Evolutionary conservation across 2,797 vertebrate genomes (phyloP).

Genomic region (Mormyrus proboscirostris): DNA sequence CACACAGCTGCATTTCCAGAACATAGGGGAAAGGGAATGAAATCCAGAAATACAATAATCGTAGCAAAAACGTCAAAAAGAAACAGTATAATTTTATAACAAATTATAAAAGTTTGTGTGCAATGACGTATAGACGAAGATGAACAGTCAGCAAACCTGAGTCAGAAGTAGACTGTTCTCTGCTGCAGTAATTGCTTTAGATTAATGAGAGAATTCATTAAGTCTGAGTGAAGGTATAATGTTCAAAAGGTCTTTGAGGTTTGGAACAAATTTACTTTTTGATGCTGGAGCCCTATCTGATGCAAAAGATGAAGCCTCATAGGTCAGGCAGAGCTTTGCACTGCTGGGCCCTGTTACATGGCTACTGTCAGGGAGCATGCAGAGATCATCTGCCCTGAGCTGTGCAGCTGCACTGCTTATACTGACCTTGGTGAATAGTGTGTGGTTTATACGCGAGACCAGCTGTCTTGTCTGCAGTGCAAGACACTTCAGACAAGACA

Average conservation of each 20-base stretch:
- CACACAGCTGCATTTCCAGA: not conserved
- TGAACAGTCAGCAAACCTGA: not conserved
- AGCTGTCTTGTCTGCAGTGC: not conserved
- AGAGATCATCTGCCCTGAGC: not conserved
- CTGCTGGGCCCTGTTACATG: not conserved
- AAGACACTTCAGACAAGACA: not conserved
- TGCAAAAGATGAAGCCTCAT: not conserved
- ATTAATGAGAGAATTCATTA: not conserved
- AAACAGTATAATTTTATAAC: not conserved
- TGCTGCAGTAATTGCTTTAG: conserved; percentile 3
- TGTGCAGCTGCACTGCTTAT: not conserved
- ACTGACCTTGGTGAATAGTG: not conserved
- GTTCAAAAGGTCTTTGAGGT: not conserved
- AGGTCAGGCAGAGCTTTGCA: not conserved
- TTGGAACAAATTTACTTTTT: not conserved
- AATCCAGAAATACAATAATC: not conserved
- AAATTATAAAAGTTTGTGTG: not conserved
- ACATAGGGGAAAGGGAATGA: not conserved
- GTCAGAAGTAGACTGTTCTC: not conserved
- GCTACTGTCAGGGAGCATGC: not conserved
- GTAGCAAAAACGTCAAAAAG: not conserved
- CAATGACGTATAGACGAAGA: not conserved
- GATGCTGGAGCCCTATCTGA: not conserved
- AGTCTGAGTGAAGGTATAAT: not conserved
- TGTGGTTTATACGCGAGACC: not conserved